Evolutionary conservation across 2,888 invertebrate genomes (phyloP).

Genomic region (Luperina nickerlii): DNA sequence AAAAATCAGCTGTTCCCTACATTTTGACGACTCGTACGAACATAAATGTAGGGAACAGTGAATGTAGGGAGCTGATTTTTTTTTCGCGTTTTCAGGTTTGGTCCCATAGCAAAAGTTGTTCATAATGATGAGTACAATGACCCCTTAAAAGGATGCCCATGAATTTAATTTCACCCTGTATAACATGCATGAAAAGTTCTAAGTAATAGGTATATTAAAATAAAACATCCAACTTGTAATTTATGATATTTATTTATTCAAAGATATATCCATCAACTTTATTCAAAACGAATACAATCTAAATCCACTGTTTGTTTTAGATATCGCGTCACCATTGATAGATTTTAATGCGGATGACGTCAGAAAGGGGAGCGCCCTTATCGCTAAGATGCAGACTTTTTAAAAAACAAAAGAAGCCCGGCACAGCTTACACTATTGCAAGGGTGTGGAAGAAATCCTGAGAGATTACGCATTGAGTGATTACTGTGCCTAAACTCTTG

Average conservation of each 20-base stretch:
- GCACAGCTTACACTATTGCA: constrained; percentile 77
- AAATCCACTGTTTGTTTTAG: constrained; percentile 43
- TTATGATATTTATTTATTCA: no score
- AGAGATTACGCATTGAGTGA: constrained; percentile 90
- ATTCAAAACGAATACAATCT: constrained; percentile 42
- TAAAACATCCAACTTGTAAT: neutral
- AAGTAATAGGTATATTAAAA: neutral
- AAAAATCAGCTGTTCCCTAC: no score
- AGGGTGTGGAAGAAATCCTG: constrained; percentile 84
- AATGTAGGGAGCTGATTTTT: no score
- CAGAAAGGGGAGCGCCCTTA: constrained; percentile 80
- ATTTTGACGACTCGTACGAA: no score
- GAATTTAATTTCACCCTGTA: no score
- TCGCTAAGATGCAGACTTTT: constrained; percentile 83
- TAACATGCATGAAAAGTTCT: neutral
- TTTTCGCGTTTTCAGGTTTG: no score
- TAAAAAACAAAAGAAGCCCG: constrained; percentile 82
- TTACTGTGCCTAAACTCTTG: constrained; percentile 87
- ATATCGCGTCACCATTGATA: constrained; percentile 66
- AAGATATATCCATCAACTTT: constrained; percentile 21
- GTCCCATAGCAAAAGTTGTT: no score
- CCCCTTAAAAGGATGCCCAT: no score
- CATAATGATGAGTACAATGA: no score
- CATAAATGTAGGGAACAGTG: no score
- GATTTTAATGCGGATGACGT: constrained; percentile 75